Base-by-base conservation (phyloP, 2,888 invertebrate genomes). In the Sarcophaga caerulescens region DNA sequence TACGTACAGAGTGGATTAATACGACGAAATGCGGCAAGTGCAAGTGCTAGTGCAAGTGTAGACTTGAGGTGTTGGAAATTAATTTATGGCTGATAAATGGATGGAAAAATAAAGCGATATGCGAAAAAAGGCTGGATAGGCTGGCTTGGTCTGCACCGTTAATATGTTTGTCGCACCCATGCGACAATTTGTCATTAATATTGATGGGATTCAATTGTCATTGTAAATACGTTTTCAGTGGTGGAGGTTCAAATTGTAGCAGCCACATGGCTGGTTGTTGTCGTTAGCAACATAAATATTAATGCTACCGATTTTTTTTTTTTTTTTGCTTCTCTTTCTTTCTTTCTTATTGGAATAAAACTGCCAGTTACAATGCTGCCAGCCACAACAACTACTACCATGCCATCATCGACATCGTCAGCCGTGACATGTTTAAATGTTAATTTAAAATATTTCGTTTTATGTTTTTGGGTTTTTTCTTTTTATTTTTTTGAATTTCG, bases 201-300 rank as follows among this genome's bases (percentile, higher is more conserved):
- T 85, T 77, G 73, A 83, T 83, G 75, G 10, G 57, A 14, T 44
- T 52, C 25, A 11, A 66, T 23, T 66, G 66, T 59, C 23, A 59
- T 14, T 74, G 23, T 68, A 10, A 35, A 35, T 35, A 35, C 35
- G 45, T 45, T 75, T 44, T 59, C 23, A 44, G n/a, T 71, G 52
- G 44, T 62, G 66, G 19, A 52, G 44, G 71, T 52, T 4, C 35
- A 35, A 35, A 35, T 35, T 35, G 35, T 35, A 10, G 8, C 57
- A 59, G 78, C 70, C 78, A 63, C 21, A 21, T 70, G 76, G 73
- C 69, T 78, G 45, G 44, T 59, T 71, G 70, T 75, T 66, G 59
- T 45, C 76, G 74, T 76, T 83, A 76, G 76, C 83, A 83, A 62
- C 59, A 60, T 69, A 68, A 75, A 76, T 79, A 82, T 73, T 79